Percentiles rank a stretch among this genome's conserved stretches.
phyloP scores from a whole-genome alignment of 2,113 vertebrate genomes.

The Percina caprodes region DNA sequence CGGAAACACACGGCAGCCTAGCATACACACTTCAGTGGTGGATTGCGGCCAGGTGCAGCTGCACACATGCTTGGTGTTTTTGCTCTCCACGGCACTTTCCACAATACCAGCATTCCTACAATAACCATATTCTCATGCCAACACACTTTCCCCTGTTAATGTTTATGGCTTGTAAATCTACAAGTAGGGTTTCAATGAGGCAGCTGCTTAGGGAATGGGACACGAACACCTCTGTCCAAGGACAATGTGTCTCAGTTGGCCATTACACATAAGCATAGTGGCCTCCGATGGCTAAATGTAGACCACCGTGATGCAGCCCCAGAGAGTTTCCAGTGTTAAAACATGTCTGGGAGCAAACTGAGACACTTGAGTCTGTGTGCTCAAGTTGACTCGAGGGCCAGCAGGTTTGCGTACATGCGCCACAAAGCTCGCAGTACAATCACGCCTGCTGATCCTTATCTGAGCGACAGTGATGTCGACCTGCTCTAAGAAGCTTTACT shows the following conservation, averaged over 20 bases:
- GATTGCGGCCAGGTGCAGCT: slow-evolving; percentile 82
- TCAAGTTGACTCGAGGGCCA: slow-evolving; percentile 54
- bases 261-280: slow-evolving; percentile 37
- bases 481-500: slow-evolving; percentile 63
- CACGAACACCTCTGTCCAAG: slow-evolving; percentile 53
- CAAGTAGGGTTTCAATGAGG: slow-evolving; percentile 54
- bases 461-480: slow-evolving; percentile 56
- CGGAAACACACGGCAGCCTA: slow-evolving; percentile 40
- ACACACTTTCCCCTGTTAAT: slow-evolving; percentile 77
- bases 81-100: slow-evolving; percentile 58
- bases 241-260: slow-evolving; percentile 63
- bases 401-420: slow-evolving; percentile 50
- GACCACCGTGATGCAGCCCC: slow-evolving; percentile 73
- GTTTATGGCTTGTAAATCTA: slow-evolving; percentile 79
- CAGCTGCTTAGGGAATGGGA: slow-evolving; percentile 67
- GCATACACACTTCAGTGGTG: background rate
- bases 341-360: slow-evolving; percentile 66
- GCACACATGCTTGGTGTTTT: slow-evolving; percentile 75
- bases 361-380: slow-evolving; percentile 49
- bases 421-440: slow-evolving; percentile 62
- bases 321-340: slow-evolving; percentile 67
- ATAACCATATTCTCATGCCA: slow-evolving; percentile 83
- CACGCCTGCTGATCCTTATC: slow-evolving; percentile 77
- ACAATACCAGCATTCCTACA: slow-evolving; percentile 61
- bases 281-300: slow-evolving; percentile 67